Evolutionary conservation across 2,113 vertebrate genomes (phyloP), one percentile per base, ranked within the genome.

Genomic region (Eidolon helvum): DNA sequence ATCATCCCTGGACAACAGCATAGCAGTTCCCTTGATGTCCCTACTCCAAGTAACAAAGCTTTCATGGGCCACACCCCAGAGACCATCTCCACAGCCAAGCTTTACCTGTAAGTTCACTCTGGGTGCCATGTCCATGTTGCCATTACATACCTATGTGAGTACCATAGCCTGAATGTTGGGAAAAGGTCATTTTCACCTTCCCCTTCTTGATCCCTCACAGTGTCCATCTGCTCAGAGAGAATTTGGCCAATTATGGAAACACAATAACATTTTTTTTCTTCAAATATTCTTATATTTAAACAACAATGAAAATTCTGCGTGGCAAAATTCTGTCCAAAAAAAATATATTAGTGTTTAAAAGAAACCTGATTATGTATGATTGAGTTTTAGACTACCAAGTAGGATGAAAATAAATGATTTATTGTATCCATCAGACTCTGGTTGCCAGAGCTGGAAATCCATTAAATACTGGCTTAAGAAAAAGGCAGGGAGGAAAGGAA

Each of bases 241-340:
- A 86, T 59, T 30, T 65, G 72, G 77, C 33, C 65, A 82, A 19
- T 10, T 24, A 21, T 50, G 10, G 48, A 85, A 94, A 94, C 2
- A 24, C 7, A 72, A 0, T 57, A 50, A 45, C 74, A 45, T 45
- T 26, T 28, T 75, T 75, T 74, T 61, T 35, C 4, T 83, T 66
- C 45, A 68, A 40, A 87, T 84, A 71, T n/a, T 94, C 50, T 93
- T 33, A 71, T 22, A 69, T 35, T 85, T 74, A 94, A 86, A 74
- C 33, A 63, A n/a, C 16, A 77, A 21, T 5, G 72, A 83, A 94
- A 89, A 55, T 40, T 72, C 63, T 30, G 16, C 10, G 40, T 79
- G 63, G 48, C 30, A 95, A 93, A 84, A 88, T 91, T 93, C 19
- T 79, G 19, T 79, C 50, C 43, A 96, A n/a, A 21, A 95, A 82